phyloP scores from a whole-genome alignment of 1,140 invertebrate species.

The Pseudomyrmex flavicornis region DNA sequence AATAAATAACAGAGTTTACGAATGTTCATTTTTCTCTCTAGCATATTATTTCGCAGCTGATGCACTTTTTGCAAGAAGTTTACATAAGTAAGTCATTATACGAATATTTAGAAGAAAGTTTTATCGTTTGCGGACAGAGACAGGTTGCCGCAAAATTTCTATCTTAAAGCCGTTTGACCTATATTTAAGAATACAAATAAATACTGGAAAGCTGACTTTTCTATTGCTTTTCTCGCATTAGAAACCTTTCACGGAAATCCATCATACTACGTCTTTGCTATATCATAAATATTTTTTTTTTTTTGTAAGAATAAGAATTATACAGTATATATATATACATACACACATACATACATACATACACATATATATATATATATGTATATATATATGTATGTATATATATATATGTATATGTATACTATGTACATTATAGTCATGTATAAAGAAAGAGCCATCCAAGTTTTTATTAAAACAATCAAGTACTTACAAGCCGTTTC shows the following conservation, averaged over 20 bases:
- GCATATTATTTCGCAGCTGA: constrained; percentile 29
- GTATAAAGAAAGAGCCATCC: too few species aligned
- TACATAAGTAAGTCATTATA: constrained; percentile 31
- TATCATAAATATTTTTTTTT: constrained; percentile 17
- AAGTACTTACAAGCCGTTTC: background rate
- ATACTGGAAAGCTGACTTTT: constrained; percentile 22
- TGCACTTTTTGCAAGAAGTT: background rate
- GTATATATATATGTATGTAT: too few species aligned
- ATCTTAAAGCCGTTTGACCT: background rate
- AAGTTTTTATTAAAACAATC: background rate
- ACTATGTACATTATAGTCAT: too few species aligned
- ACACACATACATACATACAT: too few species aligned
- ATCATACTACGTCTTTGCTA: background rate
- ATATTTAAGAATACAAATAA: constrained; percentile 14
- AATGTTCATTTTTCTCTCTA: constrained; percentile 2
- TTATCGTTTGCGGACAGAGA: background rate
- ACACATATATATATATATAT: too few species aligned
- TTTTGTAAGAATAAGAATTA: too few species aligned
- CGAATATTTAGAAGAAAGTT: constrained; percentile 39
- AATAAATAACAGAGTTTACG: constrained; percentile 26
- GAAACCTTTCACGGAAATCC: constrained; percentile 22
- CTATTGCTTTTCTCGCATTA: constrained; percentile 27
- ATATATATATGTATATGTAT: too few species aligned
- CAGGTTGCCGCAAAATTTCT: constrained; percentile 17
- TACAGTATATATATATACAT: too few species aligned